Conservation (phyloP, 2,113 vertebrate species). For the Chloropsis cyanopogon region DNA sequence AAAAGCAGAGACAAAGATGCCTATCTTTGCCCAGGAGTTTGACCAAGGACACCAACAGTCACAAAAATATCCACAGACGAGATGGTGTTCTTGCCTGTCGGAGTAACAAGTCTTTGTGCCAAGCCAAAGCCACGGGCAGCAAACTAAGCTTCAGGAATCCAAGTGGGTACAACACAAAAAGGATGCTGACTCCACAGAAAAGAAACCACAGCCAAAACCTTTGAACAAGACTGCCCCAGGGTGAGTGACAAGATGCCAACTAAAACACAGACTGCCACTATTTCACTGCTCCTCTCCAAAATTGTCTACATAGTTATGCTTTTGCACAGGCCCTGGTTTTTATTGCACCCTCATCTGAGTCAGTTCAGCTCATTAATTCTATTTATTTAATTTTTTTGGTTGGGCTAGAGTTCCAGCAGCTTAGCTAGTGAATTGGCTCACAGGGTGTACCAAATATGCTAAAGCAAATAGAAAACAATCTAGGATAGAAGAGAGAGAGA, state of each 20-base stretch:
- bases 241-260: not conserved
- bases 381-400: not conserved
- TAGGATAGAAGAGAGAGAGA: not conserved
- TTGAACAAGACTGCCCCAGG: not conserved
- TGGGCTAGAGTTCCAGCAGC: not conserved
- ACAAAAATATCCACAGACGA: not conserved
- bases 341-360: not conserved
- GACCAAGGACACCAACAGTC: not conserved
- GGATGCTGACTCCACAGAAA: not conserved
- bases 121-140: not conserved
- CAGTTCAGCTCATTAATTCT: not conserved
- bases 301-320: not conserved
- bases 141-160: not conserved
- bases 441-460: not conserved
- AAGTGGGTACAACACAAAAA: not conserved
- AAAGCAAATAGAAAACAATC: not conserved
- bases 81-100: not conserved
- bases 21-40: not conserved
- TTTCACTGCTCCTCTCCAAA: not conserved
- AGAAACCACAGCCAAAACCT: not conserved
- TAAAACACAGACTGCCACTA: not conserved
- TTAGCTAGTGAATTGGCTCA: not conserved
- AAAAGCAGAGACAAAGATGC: not conserved
- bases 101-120: not conserved
- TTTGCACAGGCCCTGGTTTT: not conserved